Evolutionary conservation across 2,113 vertebrate genomes (phyloP).

Genomic region (Zosterops borbonicus): DNA sequence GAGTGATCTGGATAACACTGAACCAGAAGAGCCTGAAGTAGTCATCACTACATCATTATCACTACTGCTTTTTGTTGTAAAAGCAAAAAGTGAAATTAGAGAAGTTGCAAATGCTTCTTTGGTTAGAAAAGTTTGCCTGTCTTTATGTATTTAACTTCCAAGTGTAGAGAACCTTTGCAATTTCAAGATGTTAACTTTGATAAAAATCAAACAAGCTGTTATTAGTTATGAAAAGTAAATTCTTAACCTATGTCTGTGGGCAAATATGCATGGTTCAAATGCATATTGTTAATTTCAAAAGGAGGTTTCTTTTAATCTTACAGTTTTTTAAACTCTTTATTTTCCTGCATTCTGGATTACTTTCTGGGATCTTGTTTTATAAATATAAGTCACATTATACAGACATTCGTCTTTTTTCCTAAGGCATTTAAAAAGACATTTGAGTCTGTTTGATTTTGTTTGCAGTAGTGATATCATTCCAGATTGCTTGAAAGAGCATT

Average conservation of each 20-base stretch:
- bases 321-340: neutral
- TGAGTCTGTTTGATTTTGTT: neutral
- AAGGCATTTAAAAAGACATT: neutral
- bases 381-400: neutral
- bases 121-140: neutral
- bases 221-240: slow-evolving; percentile 16
- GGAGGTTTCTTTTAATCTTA: neutral
- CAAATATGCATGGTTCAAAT: neutral
- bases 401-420: neutral
- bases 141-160: neutral
- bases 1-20: neutral
- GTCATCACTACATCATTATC: neutral
- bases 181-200: neutral
- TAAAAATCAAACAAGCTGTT: neutral
- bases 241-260: neutral
- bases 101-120: neutral
- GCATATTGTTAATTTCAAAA: neutral
- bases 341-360: neutral
- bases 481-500: neutral
- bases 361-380: neutral
- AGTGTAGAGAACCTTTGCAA: neutral
- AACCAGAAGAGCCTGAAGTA: neutral
- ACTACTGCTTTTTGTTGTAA: neutral
- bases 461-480: neutral
- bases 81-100: neutral